Evolutionary conservation across 2,113 vertebrate species (phyloP).

Genomic region (Ornithorhynchus anatinus): DNA sequence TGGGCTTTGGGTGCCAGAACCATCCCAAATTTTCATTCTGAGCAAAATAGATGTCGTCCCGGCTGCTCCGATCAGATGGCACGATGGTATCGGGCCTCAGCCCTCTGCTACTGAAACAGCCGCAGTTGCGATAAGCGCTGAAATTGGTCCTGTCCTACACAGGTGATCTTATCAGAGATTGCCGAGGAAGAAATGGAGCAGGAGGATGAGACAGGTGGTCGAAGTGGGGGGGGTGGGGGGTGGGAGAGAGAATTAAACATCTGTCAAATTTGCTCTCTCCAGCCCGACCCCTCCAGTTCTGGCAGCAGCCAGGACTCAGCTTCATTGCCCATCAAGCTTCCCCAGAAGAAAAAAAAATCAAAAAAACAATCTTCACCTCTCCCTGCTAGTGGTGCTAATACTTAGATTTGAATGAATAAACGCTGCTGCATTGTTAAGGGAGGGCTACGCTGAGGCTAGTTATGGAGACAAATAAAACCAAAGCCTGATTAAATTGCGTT

Average conservation of each 20-base stretch:
- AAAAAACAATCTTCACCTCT: neutral
- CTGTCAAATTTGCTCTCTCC: neutral
- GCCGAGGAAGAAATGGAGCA: neutral
- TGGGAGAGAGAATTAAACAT: neutral
- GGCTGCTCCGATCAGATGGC: neutral
- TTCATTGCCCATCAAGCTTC: no score
- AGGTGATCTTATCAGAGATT: neutral
- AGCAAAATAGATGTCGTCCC: neutral
- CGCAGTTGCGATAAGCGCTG: neutral
- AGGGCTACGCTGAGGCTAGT: conserved; percentile 45
- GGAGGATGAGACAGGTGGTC: neutral
- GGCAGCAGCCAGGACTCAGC: neutral
- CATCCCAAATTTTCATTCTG: neutral
- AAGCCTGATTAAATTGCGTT: conserved; percentile 62
- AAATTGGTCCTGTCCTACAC: neutral
- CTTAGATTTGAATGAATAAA: conserved; percentile 12
- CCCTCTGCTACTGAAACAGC: neutral
- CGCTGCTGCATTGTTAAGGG: neutral
- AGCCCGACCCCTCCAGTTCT: neutral
- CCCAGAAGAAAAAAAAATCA: conserved; percentile 29
- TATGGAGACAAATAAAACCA: conserved; percentile 64
- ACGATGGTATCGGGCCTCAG: neutral
- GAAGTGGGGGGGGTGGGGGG: neutral
- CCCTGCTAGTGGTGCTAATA: conserved; percentile 10
- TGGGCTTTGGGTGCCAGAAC: neutral